These are phyloP conservation scores for Cryptocephalus moraei DNA, from an alignment of 2,888 invertebrate species.

Conservation along the genomic window DNA sequence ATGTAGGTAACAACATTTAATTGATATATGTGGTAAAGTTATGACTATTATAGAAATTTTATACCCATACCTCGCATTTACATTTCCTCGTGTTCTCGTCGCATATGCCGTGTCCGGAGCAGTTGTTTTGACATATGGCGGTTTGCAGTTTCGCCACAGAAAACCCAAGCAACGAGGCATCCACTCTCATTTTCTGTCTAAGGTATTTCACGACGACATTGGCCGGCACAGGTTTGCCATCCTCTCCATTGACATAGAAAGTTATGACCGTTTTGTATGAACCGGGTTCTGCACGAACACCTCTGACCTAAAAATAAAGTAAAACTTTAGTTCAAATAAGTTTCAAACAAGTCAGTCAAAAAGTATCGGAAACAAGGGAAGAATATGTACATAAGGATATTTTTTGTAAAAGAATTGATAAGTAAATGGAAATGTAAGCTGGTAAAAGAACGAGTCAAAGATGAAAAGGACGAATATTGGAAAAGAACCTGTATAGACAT, in stretches of 20 bases:
- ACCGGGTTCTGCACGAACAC: slow-evolving; percentile 40
- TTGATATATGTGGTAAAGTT: too few relatives aligned
- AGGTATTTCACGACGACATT: slow-evolving; percentile 55
- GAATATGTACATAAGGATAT: too few relatives aligned
- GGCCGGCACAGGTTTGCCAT: slow-evolving; percentile 43
- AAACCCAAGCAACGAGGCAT: slow-evolving; percentile 57
- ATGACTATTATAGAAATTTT: too few relatives aligned
- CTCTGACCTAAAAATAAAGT: slow-evolving; percentile 30
- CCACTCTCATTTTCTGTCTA: slow-evolving; percentile 57
- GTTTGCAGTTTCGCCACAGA: slow-evolving; percentile 74
- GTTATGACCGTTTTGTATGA: slow-evolving; percentile 41
- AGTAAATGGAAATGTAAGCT: too few relatives aligned
- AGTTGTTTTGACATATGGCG: slow-evolving; percentile 81
- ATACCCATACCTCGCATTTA: slow-evolving; percentile 66
- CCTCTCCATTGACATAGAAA: slow-evolving; percentile 37
- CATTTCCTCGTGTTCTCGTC: slow-evolving; percentile 74
- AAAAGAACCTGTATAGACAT: too few relatives aligned
- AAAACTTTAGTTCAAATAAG: not conserved
- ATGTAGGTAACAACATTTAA: too few relatives aligned
- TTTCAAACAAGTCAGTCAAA: too few relatives aligned
- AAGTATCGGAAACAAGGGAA: too few relatives aligned
- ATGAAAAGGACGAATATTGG: too few relatives aligned
- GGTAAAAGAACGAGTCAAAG: too few relatives aligned
- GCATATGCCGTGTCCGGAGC: slow-evolving; percentile 87
- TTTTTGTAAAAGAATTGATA: too few relatives aligned